Evolutionary conservation across 2,797 vertebrate genomes (phyloP).

Genomic region (Chromobotia macracanthus): DNA sequence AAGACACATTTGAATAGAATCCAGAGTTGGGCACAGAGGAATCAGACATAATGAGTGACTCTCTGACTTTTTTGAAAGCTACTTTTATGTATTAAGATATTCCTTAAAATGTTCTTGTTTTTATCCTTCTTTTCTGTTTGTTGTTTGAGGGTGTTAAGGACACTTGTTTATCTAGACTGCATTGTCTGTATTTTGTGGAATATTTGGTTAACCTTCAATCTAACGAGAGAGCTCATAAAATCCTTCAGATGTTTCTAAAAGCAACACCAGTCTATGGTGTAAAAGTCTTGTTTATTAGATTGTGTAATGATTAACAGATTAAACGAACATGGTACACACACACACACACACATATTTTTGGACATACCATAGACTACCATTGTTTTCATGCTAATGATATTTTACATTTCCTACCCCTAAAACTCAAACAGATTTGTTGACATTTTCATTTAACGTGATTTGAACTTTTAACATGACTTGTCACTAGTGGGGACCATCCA

Average conservation of each 20-base stretch:
- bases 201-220: conserved; percentile 3
- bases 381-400: too few relatives aligned
- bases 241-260: not conserved
- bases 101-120: not conserved
- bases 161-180: not conserved
- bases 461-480: not conserved
- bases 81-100: not conserved
- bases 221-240: not conserved
- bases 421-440: not conserved
- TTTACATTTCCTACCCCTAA: too few relatives aligned
- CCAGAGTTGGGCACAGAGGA: not conserved
- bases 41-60: not conserved
- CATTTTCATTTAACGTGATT: not conserved
- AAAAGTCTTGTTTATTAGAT: too few relatives aligned
- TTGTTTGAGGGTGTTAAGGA: not conserved
- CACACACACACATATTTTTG: too few relatives aligned
- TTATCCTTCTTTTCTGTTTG: not conserved
- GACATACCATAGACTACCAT: too few relatives aligned
- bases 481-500: too few relatives aligned
- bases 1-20: not conserved
- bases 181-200: not conserved
- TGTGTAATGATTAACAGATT: too few relatives aligned
- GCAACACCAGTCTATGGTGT: not conserved
- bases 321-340: too few relatives aligned
- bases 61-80: not conserved